Percentiles rank a stretch among this genome's conserved stretches.
phyloP scores from a whole-genome alignment of 2,888 invertebrate genomes.

The Macrophya alboannulata region DNA sequence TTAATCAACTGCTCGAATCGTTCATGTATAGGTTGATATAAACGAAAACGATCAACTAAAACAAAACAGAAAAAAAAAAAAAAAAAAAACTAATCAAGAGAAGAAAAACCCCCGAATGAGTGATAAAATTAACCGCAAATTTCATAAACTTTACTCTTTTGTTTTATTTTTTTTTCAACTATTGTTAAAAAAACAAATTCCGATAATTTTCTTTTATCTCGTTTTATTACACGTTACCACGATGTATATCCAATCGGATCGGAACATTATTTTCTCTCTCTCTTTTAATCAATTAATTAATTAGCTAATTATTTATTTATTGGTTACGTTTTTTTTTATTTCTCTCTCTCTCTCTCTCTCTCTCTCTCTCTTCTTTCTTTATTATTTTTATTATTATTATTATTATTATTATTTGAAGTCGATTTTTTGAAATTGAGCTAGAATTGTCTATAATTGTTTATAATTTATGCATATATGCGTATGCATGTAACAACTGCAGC shows the following conservation, averaged over 20 bases:
- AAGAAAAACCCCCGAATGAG: not conserved
- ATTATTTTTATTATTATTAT: too few relatives aligned
- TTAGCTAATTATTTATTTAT: not conserved
- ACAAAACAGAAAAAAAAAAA: not conserved
- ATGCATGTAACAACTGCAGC: too few relatives aligned
- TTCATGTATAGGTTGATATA: too few relatives aligned
- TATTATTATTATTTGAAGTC: not conserved
- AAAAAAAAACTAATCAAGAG: not conserved
- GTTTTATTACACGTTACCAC: not conserved
- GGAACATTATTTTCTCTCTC: conserved; percentile 1
- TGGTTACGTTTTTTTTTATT: not conserved
- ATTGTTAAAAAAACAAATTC: not conserved
- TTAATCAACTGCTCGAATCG: not conserved
- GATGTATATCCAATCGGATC: not conserved
- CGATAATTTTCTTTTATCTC: not conserved
- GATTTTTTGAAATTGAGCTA: not conserved
- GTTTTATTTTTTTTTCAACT: not conserved
- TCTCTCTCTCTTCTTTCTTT: not conserved
- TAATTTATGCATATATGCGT: too few relatives aligned
- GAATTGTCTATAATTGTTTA: too few relatives aligned
- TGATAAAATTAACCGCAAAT: not conserved
- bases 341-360: not conserved
- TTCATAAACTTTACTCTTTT: not conserved
- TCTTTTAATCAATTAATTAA: not conserved
- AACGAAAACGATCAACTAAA: too few relatives aligned